phyloP scores from a whole-genome alignment of 2,888 invertebrate genomes.

The Hirtodrosophila trivittata region DNA sequence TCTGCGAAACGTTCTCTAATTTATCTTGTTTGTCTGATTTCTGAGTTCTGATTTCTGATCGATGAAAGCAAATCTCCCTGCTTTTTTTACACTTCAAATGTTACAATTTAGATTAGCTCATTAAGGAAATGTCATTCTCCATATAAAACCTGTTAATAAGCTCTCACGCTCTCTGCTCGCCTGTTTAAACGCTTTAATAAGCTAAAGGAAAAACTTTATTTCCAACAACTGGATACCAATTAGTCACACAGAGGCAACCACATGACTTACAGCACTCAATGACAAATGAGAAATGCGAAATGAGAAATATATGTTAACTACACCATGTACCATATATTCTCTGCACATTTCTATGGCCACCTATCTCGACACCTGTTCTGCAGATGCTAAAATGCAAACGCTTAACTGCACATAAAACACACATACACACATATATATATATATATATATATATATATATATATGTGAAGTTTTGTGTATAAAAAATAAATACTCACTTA shows the following conservation, averaged over 20 bases:
- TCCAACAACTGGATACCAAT: constrained; percentile 40
- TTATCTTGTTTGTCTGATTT: too few relatives aligned
- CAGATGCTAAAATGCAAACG: constrained; percentile 42
- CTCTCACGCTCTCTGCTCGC: too few relatives aligned
- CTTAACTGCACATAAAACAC: constrained; percentile 68
- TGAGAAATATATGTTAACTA: neutral
- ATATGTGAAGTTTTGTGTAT: too few relatives aligned
- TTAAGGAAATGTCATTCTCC: too few relatives aligned
- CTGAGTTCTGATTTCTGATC: too few relatives aligned
- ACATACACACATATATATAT: constrained; percentile 2
- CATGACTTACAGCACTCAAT: constrained; percentile 2
- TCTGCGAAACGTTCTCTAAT: too few relatives aligned
- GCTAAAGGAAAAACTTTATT: neutral
- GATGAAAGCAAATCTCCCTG: too few relatives aligned
- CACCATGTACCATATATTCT: constrained; percentile 9
- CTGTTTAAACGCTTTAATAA: too few relatives aligned
- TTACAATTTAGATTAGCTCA: too few relatives aligned
- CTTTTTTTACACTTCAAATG: too few relatives aligned
- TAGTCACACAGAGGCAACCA: constrained; percentile 33
- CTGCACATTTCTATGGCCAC: constrained; percentile 12
- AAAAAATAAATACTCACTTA: constrained; percentile 61
- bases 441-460: too few relatives aligned
- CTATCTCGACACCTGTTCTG: constrained; percentile 38
- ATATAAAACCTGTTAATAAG: too few relatives aligned
- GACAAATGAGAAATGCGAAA: neutral